Base-by-base conservation (phyloP, 2,888 invertebrate genomes). In the Drosophila birchii region DNA sequence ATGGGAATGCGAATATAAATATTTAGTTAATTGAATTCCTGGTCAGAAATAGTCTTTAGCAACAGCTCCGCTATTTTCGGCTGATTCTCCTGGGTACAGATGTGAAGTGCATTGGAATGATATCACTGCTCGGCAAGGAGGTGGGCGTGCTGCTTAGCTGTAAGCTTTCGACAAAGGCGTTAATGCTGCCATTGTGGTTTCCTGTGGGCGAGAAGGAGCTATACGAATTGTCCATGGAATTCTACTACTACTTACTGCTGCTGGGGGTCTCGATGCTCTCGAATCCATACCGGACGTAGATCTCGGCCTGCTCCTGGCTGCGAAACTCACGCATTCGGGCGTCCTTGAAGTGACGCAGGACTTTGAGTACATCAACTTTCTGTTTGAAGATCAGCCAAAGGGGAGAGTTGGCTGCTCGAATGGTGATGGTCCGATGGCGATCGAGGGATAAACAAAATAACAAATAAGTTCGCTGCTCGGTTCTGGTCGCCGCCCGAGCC, bases 261-360 rank as follows among this genome's bases (percentile, higher is more conserved):
- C 80, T 90, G 16, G 72, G 39, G 20, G 77, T 63, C 56, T n/a
- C 80, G 3, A 90, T 90, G 62, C 88, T 93, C 80, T 96, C 95
- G 1, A 94, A 94, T 0, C 96, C 96, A 84, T 95, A 94, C 66
- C 94, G 92, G 0, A 96, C 95, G 93, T 96, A 98, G 12, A 95
- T 94, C 14, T 95, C 93, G 0, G 98, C 98, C 89, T 97, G 97
- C 77, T 95, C 94, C 59, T 94, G 94, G 74, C 93, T 95, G 64
- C 94, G 94, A 89, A 98, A 98, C 1, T 95, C 94, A 90, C 97
- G 98, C 84, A 98, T 95, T 70, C 98, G 94, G 0, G 96, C 95
- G 53, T 95, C 95, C 90, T 96, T 96, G 90, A 95, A 94, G 72
- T 95, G 94, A 77, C 96, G 96, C n/a, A 96, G 94, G 58, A 95